phyloP scores from a whole-genome alignment of 2,888 invertebrate genomes.

The Noctua pronuba region DNA sequence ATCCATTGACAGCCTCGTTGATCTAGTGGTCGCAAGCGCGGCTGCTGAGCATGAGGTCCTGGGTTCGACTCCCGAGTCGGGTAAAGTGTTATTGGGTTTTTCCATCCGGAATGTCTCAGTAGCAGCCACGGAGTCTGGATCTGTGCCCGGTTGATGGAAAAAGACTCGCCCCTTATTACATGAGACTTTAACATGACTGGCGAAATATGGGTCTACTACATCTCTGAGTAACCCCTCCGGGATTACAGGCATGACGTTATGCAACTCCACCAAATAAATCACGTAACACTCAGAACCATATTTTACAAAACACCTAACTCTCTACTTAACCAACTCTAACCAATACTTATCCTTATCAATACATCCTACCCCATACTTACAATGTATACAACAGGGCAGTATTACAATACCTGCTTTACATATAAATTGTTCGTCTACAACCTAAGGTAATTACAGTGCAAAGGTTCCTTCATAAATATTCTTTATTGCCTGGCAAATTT shows the following conservation, averaged over 20 bases:
- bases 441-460: constrained; percentile 79
- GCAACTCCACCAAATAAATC: constrained; percentile 25
- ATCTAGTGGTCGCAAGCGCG: background rate
- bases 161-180: background rate
- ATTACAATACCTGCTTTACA: constrained; percentile 78
- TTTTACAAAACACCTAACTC: constrained; percentile 45
- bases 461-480: constrained; percentile 84
- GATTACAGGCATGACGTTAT: background rate
- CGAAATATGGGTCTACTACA: background rate
- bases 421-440: constrained; percentile 82
- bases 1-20: background rate
- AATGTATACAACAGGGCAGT: constrained; percentile 18
- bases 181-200: background rate
- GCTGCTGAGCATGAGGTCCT: background rate
- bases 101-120: background rate
- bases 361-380: constrained; percentile 54
- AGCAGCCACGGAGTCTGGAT: background rate
- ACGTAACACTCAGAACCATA: constrained; percentile 13
- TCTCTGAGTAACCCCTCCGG: background rate
- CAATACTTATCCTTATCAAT: constrained; percentile 50
- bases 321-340: constrained; percentile 18
- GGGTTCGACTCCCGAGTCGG: background rate
- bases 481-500: constrained; percentile 82
- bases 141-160: background rate
- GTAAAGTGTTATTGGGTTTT: background rate